Conservation (phyloP, 1,140 invertebrate species). For the Brachystomella parvula region DNA sequence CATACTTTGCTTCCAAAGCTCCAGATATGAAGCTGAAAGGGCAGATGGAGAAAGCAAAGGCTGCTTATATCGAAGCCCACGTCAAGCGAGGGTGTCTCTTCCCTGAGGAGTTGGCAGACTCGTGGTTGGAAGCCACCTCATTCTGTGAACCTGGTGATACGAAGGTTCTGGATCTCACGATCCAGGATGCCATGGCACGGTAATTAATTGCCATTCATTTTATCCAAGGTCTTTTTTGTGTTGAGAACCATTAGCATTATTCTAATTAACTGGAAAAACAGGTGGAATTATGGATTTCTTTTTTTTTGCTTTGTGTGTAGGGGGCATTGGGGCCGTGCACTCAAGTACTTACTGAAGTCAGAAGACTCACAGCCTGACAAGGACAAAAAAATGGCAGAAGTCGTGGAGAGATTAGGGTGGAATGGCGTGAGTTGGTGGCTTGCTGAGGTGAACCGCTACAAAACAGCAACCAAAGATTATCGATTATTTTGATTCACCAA, state of each 20-base stretch:
- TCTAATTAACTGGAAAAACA: too few species aligned
- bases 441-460: not conserved
- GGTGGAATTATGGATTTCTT: too few species aligned
- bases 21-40: slow-evolving; percentile 17
- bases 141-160: slow-evolving; percentile 12
- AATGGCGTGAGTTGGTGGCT: not conserved
- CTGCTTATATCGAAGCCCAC: slow-evolving; percentile 64
- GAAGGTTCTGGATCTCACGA: slow-evolving; percentile 60
- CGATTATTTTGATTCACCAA: not conserved
- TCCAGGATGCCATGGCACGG: slow-evolving; percentile 71
- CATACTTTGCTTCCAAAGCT: slow-evolving; percentile 68
- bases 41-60: slow-evolving; percentile 74
- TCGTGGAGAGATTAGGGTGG: not conserved
- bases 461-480: not conserved
- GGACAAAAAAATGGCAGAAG: slow-evolving; percentile 11
- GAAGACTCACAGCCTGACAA: slow-evolving; percentile 62
- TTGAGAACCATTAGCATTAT: too few species aligned
- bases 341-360: slow-evolving; percentile 65
- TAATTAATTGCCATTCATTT: too few species aligned
- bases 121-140: not conserved
- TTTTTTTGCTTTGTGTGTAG: too few species aligned
- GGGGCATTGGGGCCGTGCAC: slow-evolving; percentile 66
- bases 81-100: slow-evolving; percentile 64
- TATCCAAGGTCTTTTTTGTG: too few species aligned
- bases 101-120: slow-evolving; percentile 45